Evolutionary conservation across 2,797 vertebrate genomes (phyloP), one percentile per base, ranked within the genome.

Genomic region (Lithobates sylvaticus): DNA sequence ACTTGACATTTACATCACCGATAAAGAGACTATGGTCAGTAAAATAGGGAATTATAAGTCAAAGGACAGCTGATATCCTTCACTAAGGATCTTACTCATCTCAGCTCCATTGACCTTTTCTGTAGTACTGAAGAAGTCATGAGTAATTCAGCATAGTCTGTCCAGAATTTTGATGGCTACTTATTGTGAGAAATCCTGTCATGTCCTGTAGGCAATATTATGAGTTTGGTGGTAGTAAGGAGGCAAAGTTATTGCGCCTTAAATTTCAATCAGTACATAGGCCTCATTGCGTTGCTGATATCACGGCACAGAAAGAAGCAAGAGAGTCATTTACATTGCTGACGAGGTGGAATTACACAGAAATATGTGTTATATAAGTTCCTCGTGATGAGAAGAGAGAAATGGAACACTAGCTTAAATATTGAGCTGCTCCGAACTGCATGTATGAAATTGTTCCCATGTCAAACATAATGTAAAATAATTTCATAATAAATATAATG

Each of bases 81-180:
- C 1, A 0, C 86, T 88, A 78, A 84, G 76, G 58, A 77, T 10
- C 87, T 88, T 89, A 76, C 82, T 90, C 78, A 85, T 91, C 78
- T 85, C 75, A n/a, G 61, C 61, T 65, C 5, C 8, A n/a, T 23
- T 75, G 91, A 91, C 89, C 91, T 90, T 91, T 87, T 84, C 74
- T 91, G 83, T 87, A 91, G 91, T 92, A 91, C 90, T 92, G 88
- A 91, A 91, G 84, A 84, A 64, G 29, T 44, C 84, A 86, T 89
- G 81, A 87, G 83, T 91, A 90, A 90, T 88, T 87, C 23, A 81
- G 79, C 61, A 78, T 1, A 27, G 78, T 86, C 36, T 88, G 69
- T 89, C 64, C 86, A 86, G 87, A 81, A 90, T 70, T 85, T 80
- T 86, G 88, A 89, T 78, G 79, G n/a, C 88, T 88, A 88, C 78